Evolutionary conservation across 2,888 invertebrate species (phyloP).

Genomic region (Scaptomyza parva): DNA sequence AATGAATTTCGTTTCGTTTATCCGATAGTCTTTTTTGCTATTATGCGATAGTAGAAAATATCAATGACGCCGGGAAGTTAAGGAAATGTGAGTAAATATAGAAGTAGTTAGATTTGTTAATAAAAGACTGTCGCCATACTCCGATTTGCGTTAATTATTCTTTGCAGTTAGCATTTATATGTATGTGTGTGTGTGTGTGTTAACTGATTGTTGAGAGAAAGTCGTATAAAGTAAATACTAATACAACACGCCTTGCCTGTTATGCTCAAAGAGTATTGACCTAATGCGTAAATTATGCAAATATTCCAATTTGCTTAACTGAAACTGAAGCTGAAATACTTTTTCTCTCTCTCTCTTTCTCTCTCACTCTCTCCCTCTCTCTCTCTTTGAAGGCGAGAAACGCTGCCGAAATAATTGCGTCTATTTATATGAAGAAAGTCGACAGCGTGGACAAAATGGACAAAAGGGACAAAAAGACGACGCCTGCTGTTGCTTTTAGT

Average conservation of each 20-base stretch:
- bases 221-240: neutral
- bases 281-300: constrained; percentile 62
- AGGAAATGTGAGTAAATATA: too few relatives aligned
- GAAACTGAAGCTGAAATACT: constrained; percentile 37
- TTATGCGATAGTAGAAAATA: too few relatives aligned
- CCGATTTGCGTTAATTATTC: neutral
- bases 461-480: constrained; percentile 1
- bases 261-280: constrained; percentile 44
- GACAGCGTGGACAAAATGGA: neutral
- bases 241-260: neutral
- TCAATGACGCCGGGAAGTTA: too few relatives aligned
- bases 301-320: constrained; percentile 63
- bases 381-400: constrained; percentile 36
- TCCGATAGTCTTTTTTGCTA: too few relatives aligned
- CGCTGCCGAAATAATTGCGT: constrained; percentile 71
- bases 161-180: neutral
- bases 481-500: constrained; percentile 40
- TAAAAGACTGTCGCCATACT: too few relatives aligned
- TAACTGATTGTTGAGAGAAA: neutral
- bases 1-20: too few relatives aligned
- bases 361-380: neutral
- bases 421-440: constrained; percentile 66
- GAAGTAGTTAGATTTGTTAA: too few relatives aligned
- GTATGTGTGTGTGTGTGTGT: neutral
- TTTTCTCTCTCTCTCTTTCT: too few relatives aligned